Evolutionary conservation across 2,888 invertebrate genomes (phyloP).

Genomic region (Mimas tiliae): DNA sequence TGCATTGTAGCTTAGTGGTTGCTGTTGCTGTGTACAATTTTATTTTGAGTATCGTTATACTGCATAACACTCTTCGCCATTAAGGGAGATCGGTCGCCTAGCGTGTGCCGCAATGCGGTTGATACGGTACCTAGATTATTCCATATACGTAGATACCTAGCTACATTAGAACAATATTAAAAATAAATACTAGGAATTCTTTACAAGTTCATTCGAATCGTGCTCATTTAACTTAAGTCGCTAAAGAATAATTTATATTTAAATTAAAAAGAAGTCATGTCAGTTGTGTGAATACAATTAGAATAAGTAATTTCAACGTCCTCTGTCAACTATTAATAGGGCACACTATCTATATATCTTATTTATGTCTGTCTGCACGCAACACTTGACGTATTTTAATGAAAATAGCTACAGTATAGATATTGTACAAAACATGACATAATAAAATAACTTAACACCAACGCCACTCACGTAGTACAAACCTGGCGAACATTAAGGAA

Average conservation of each 20-base stretch:
- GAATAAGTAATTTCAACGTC: slow-evolving; percentile 6
- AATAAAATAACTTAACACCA: slow-evolving; percentile 3
- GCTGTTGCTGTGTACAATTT: not conserved
- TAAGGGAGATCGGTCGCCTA: not conserved
- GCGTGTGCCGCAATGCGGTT: slow-evolving; percentile 16
- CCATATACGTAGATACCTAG: not conserved
- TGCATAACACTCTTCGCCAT: not conserved
- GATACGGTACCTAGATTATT: not conserved
- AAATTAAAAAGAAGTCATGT: slow-evolving; percentile 6
- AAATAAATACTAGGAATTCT: not conserved
- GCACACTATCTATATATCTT: not conserved
- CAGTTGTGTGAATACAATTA: slow-evolving; percentile 11
- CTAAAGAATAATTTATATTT: not conserved
- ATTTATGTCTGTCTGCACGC: slow-evolving; percentile 11
- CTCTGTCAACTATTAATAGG: slow-evolving; percentile 2
- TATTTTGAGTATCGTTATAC: not conserved
- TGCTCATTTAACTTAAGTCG: slow-evolving; percentile 1
- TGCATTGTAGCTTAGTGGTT: too few species aligned
- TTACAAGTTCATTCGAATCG: not conserved
- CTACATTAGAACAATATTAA: not conserved
- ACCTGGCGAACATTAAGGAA: not conserved
- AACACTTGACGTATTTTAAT: not conserved
- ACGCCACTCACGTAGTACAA: not conserved
- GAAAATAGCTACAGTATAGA: not conserved
- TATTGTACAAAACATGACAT: not conserved